Conservation (phyloP, 2,888 invertebrate species). For the Eupeodes luniger region DNA sequence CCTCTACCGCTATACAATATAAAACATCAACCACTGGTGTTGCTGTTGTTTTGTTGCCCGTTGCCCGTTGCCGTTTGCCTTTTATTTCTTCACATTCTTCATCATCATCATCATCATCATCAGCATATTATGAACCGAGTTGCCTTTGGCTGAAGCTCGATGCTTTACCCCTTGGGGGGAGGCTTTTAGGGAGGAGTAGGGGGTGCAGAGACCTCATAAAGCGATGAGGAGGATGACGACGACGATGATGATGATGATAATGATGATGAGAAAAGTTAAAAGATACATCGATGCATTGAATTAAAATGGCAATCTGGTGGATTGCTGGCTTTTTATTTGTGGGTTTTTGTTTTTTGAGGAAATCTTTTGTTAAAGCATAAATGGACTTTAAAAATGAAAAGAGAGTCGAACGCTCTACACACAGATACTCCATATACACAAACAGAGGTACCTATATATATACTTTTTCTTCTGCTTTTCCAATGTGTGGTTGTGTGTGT, state of each 20-base stretch:
- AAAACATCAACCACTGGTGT: background rate
- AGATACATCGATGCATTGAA: constrained; percentile 75
- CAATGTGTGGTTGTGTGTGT: background rate
- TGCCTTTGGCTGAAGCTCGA: constrained; percentile 25
- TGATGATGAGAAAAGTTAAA: constrained; percentile 66
- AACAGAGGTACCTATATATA: too few relatives aligned
- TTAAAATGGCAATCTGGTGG: constrained; percentile 74
- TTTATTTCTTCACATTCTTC: constrained; percentile 63
- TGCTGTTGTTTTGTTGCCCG: constrained; percentile 29
- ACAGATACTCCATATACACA: background rate
- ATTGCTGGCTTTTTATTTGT: constrained; percentile 50
- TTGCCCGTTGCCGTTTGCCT: constrained; percentile 14
- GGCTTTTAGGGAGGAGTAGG: background rate
- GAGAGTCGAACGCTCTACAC: constrained; percentile 19
- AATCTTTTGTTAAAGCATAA: constrained; percentile 73
- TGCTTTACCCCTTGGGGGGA: background rate
- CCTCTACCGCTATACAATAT: too few relatives aligned
- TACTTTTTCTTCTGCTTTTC: background rate
- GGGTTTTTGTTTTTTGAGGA: constrained; percentile 64
- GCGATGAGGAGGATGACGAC: constrained; percentile 21
- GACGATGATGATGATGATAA: constrained; percentile 39
- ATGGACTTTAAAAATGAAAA: constrained; percentile 39
- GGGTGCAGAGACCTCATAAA: constrained; percentile 31
- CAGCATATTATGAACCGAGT: constrained; percentile 34
- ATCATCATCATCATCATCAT: constrained; percentile 39